Evolutionary conservation across 2,113 vertebrate genomes (phyloP).

Genomic region (Fulmarus glacialis): DNA sequence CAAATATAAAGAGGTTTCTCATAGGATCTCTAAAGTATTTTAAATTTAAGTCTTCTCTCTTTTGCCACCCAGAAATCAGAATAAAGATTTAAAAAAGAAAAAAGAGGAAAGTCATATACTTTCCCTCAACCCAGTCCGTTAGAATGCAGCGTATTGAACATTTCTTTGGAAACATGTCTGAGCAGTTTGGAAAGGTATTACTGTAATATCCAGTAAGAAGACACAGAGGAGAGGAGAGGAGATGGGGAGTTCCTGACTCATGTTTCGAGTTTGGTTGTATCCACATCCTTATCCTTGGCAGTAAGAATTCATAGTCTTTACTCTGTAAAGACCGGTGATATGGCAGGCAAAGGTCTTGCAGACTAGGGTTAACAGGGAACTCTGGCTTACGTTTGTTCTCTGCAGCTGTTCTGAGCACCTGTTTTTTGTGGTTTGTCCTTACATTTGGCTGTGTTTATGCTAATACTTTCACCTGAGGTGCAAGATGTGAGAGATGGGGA

Average conservation of each 20-base stretch:
- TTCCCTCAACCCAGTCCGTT: not conserved
- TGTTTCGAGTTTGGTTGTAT: not conserved
- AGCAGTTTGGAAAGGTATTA: not conserved
- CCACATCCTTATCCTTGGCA: not conserved
- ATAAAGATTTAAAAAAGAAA: not conserved
- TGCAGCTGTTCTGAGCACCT: not conserved
- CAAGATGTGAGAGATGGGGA: not conserved
- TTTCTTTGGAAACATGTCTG: not conserved
- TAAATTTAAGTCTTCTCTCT: not conserved
- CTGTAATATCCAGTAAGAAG: not conserved
- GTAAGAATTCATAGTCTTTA: not conserved
- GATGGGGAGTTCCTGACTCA: not conserved
- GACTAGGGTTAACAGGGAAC: not conserved
- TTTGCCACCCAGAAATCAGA: not conserved
- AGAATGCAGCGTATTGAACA: not conserved
- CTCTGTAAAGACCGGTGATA: not conserved
- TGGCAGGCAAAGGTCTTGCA: not conserved
- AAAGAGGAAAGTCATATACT: not conserved
- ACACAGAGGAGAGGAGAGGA: not conserved
- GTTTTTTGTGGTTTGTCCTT: not conserved
- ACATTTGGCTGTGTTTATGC: not conserved
- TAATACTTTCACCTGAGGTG: not conserved
- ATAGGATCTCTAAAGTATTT: not conserved
- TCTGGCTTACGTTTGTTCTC: not conserved
- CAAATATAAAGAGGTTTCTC: not conserved